These are phyloP conservation scores for Porites divaricata DNA, from an alignment of 92 coral and sea anemone genomes.

Conservation along the genomic window DNA sequence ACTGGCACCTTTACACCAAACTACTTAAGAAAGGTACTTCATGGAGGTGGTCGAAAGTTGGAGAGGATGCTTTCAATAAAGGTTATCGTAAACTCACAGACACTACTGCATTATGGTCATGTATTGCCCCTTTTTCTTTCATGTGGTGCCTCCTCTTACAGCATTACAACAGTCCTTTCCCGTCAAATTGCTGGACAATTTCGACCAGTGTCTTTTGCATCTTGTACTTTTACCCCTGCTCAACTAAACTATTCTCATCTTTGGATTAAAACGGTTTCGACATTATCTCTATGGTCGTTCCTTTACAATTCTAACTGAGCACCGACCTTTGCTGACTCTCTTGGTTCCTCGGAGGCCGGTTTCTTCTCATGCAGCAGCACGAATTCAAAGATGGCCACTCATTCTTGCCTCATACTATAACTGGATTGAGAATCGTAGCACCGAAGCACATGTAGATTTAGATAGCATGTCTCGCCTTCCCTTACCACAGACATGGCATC, in stretches of 20 bases:
- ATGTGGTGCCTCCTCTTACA: conserved; percentile 67
- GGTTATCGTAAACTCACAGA: conserved; percentile 41
- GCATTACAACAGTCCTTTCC: conserved; percentile 54
- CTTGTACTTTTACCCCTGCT: conserved; percentile 39
- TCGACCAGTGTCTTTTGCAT: conserved; percentile 57
- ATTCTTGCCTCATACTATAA: conserved; percentile 60
- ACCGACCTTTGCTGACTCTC: conserved; percentile 59
- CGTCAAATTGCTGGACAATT: conserved; percentile 46
- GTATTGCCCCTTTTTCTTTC: conserved; percentile 44
- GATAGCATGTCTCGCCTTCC: conserved; percentile 61
- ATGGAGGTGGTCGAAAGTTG: conserved; percentile 50
- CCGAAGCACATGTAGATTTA: conserved; percentile 67
- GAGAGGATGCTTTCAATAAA: conserved; percentile 47
- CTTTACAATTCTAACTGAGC: conserved; percentile 61
- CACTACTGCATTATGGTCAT: conserved; percentile 41
- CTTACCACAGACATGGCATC: conserved; percentile 59
- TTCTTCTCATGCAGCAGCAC: conserved; percentile 56
- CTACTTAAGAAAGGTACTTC: not conserved
- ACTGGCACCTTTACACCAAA: conserved; percentile 9
- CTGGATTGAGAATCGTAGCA: conserved; percentile 48
- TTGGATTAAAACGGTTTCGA: conserved; percentile 57
- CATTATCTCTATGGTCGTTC: conserved; percentile 55
- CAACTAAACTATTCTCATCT: conserved; percentile 55
- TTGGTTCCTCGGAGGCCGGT: conserved; percentile 56
- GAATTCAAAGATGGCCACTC: conserved; percentile 73